Evolutionary conservation across 2,113 vertebrate genomes (phyloP).

Genomic region (Paradisaea rubra): DNA sequence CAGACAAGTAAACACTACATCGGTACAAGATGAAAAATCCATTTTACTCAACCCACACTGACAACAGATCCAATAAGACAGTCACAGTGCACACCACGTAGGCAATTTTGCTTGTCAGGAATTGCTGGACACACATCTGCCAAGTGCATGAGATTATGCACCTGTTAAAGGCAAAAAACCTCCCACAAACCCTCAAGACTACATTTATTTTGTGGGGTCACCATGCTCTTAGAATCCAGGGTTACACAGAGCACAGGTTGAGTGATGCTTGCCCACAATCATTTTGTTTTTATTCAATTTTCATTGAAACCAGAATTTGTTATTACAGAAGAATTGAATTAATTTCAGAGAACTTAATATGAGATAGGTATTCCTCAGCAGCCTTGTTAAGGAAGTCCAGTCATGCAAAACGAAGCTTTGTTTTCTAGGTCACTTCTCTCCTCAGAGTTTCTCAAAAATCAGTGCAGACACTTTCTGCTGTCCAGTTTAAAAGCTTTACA

Average conservation of each 20-base stretch:
- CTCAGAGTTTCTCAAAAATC: not conserved
- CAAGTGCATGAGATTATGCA: not conserved
- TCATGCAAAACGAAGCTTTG: not conserved
- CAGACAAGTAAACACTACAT: not conserved
- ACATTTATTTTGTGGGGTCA: not conserved
- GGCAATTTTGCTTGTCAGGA: not conserved
- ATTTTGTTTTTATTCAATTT: not conserved
- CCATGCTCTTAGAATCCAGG: not conserved
- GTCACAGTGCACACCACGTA: not conserved
- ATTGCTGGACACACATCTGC: not conserved
- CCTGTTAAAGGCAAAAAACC: not conserved
- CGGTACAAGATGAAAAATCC: conserved; percentile 1
- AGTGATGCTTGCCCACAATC: not conserved
- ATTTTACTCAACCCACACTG: not conserved
- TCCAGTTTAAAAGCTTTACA: not conserved
- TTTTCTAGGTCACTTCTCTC: not conserved
- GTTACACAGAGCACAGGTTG: accelerated
- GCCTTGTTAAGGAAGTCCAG: not conserved
- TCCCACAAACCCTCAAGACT: not conserved
- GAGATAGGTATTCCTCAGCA: not conserved
- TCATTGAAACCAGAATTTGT: not conserved
- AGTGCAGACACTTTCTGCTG: not conserved
- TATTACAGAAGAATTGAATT: not conserved
- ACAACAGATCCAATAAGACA: conserved; percentile 8
- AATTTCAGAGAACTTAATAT: not conserved